Percentiles rank a stretch among this genome's conserved stretches.
phyloP scores from a whole-genome alignment of 2,113 vertebrate genomes.

The Excalfactoria chinensis region DNA sequence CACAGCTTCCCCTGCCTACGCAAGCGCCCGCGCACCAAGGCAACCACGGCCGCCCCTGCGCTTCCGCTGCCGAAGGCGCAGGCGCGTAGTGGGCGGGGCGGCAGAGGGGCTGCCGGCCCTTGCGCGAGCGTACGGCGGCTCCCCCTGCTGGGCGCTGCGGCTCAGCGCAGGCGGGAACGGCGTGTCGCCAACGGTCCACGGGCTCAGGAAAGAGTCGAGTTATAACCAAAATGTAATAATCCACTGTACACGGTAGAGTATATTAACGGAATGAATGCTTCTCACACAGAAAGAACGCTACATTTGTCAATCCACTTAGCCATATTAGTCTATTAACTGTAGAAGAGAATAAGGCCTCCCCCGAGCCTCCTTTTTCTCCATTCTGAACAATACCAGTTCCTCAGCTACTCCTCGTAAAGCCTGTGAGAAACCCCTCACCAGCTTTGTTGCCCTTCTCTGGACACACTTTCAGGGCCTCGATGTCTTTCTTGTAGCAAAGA shows the following conservation, averaged over 20 bases:
- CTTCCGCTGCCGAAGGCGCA: not conserved
- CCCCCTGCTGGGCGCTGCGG: not conserved
- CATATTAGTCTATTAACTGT: too few relatives aligned
- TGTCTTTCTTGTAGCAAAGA: too few relatives aligned
- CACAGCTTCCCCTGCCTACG: not conserved
- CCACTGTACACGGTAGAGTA: rapidly evolving
- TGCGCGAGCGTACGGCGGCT: rapidly evolving
- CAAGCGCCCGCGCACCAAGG: not conserved
- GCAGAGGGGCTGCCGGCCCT: not conserved
- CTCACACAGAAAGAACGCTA: not conserved
- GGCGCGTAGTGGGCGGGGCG: not conserved
- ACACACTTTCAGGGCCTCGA: too few relatives aligned
- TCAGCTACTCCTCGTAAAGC: too few relatives aligned
- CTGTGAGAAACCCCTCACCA: too few relatives aligned
- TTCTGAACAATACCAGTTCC: too few relatives aligned
- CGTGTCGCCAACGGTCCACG: too few relatives aligned
- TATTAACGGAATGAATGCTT: rapidly evolving
- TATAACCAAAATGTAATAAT: not conserved
- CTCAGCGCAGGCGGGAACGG: too few relatives aligned
- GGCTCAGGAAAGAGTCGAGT: not conserved
- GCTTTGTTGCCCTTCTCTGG: too few relatives aligned
- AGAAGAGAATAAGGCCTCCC: too few relatives aligned
- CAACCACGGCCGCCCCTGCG: not conserved
- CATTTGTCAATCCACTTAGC: rapidly evolving
- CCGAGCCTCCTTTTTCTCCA: too few relatives aligned